Percentiles rank a stretch among this genome's conserved stretches.
Conservation (phyloP, 2,797 vertebrate genomes). For the Emydoidea blandingii region DNA sequence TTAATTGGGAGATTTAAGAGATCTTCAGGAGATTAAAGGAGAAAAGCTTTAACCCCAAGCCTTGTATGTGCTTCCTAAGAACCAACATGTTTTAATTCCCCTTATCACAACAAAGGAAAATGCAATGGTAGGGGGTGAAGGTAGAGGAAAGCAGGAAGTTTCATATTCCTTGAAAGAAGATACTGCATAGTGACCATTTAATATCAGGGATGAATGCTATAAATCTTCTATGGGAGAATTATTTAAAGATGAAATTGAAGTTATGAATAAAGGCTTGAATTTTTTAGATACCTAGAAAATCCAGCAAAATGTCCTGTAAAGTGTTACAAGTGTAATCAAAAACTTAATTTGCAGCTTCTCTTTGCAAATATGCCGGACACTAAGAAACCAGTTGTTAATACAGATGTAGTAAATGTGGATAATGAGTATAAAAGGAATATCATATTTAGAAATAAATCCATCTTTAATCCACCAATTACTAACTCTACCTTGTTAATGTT, state of each 20-base stretch:
- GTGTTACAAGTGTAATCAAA: background rate
- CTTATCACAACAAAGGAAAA: constrained; percentile 44
- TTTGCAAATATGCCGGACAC: background rate
- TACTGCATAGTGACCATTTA: constrained; percentile 31
- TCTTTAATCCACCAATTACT: background rate
- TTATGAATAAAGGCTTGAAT: constrained; percentile 4
- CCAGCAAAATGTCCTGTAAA: background rate
- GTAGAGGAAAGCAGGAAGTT: constrained; percentile 14
- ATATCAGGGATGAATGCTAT: constrained; percentile 8
- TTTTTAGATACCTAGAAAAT: background rate
- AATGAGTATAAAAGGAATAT: background rate
- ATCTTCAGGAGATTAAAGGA: constrained; percentile 61
- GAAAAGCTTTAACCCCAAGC: constrained; percentile 47
- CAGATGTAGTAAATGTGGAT: background rate
- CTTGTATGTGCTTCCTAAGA: constrained; percentile 50
- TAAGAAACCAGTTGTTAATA: background rate
- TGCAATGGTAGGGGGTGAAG: background rate
- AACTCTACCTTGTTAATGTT: background rate
- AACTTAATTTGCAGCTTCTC: background rate
- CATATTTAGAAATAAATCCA: background rate
- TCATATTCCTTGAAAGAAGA: constrained; percentile 18
- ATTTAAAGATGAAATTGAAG: background rate
- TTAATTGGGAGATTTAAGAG: constrained; percentile 16
- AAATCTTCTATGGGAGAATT: constrained; percentile 2
- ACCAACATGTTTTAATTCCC: constrained; percentile 53